Evolutionary conservation across 2,888 invertebrate genomes (phyloP).

Genomic region (Andrena marginata): DNA sequence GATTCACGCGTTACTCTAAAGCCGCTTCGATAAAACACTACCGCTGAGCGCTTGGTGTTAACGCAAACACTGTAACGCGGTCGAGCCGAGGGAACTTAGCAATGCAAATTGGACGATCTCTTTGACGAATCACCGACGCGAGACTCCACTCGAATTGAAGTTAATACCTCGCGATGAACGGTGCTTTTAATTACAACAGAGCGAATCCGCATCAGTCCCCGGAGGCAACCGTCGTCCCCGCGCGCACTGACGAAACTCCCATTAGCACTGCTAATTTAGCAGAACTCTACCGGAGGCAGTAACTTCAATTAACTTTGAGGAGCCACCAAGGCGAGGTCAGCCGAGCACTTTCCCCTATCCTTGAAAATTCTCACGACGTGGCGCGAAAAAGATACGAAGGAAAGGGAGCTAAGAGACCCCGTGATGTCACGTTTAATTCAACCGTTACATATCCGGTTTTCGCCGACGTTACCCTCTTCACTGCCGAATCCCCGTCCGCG

Average conservation of each 20-base stretch:
- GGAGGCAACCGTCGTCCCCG: no score
- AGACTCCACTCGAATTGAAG: background rate
- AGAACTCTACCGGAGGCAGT: no score
- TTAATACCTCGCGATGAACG: background rate
- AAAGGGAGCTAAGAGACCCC: background rate
- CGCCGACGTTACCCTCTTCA: constrained; percentile 22
- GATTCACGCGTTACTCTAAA: background rate
- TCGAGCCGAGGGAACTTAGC: background rate
- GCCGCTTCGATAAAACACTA: no score
- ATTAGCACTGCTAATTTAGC: no score
- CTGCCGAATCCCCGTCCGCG: constrained; percentile 5
- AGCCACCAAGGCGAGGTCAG: background rate
- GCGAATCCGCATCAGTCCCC: no score
- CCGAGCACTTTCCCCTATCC: constrained; percentile 23
- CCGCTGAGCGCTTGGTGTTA: no score
- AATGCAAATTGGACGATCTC: background rate
- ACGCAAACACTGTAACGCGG: background rate
- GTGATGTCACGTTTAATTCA: background rate
- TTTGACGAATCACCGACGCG: background rate
- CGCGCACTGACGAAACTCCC: no score
- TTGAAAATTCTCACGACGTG: constrained; percentile 24
- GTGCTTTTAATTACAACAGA: no score
- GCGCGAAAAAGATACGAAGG: background rate
- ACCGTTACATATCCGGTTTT: background rate
- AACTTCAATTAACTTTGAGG: background rate